A percentile compares a stretch with the other conserved stretches of the same genome.
Conservation (phyloP, 1,140 invertebrate genomes). For the Liolophura sinensis region DNA sequence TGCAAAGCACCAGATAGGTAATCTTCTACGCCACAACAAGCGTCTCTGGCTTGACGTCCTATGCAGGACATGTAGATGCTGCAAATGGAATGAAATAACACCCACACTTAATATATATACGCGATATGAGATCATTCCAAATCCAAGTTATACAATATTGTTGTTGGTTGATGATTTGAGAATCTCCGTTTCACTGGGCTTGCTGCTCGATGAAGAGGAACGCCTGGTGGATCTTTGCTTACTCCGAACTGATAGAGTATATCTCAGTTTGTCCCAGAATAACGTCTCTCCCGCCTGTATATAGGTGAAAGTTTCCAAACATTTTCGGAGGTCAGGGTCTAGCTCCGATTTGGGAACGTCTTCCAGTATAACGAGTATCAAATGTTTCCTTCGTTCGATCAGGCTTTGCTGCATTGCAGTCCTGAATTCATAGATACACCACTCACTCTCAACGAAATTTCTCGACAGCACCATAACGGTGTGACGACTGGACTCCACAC, state of each 20-base stretch:
- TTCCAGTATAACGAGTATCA: conserved; percentile 85
- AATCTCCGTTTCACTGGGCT: too few species aligned
- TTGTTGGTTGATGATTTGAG: too few species aligned
- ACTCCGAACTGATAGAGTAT: conserved; percentile 71
- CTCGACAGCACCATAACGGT: conserved; percentile 69
- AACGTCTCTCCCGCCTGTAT: conserved; percentile 69
- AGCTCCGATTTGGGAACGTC: conserved; percentile 68
- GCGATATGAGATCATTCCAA: too few species aligned
- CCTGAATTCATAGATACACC: conserved; percentile 71
- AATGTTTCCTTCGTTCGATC: conserved; percentile 74
- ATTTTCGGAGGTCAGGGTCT: conserved; percentile 65
- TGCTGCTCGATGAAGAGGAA: too few species aligned
- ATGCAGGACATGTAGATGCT: too few species aligned
- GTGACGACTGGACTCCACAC: conserved; percentile 66
- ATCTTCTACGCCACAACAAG: too few species aligned
- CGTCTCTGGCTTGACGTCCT: too few species aligned
- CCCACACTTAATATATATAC: too few species aligned
- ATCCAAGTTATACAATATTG: too few species aligned
- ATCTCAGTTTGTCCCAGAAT: conserved; percentile 93
- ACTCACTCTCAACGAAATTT: conserved; percentile 68
- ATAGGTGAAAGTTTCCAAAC: conserved; percentile 69
- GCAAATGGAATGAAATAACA: too few species aligned
- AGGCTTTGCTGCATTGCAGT: conserved; percentile 86
- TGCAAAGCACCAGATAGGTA: too few species aligned
- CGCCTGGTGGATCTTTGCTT: too few species aligned